A percentile compares a stretch with the other conserved stretches of the same genome.
Conservation (phyloP, 2,113 vertebrate species). For the Irena cyanogastra region DNA sequence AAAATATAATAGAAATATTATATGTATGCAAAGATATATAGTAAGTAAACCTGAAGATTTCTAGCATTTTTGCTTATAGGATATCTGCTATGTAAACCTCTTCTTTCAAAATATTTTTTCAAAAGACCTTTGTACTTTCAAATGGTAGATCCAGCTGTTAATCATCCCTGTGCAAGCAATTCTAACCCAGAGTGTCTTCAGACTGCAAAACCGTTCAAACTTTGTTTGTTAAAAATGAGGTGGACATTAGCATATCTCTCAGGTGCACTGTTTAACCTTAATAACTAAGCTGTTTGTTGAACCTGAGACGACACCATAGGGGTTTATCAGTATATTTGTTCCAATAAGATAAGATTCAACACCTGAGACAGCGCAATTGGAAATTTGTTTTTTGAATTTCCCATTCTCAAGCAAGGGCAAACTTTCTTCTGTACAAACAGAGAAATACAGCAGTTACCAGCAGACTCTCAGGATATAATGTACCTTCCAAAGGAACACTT, state of each 20-base stretch:
- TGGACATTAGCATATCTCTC: neutral
- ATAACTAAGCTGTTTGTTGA: conserved; percentile 32
- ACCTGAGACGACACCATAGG: neutral
- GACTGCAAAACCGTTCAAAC: neutral
- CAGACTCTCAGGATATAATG: neutral
- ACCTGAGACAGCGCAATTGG: conserved; percentile 1
- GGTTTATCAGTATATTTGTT: conserved; percentile 43
- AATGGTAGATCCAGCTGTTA: neutral
- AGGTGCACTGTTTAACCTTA: conserved; percentile 16
- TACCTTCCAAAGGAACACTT: neutral
- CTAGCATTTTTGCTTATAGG: neutral
- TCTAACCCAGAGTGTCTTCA: neutral
- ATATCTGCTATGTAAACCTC: neutral
- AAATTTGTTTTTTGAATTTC: conserved; percentile 50
- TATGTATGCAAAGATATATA: neutral
- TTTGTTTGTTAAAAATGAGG: neutral
- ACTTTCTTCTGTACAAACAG: conserved; percentile 26
- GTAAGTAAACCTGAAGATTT: neutral
- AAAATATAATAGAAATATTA: neutral
- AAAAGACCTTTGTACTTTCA: neutral
- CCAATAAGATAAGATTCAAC: conserved; percentile 55
- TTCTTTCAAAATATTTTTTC: neutral
- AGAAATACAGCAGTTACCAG: conserved; percentile 38
- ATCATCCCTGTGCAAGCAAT: neutral
- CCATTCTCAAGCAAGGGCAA: conserved; percentile 48